Base-by-base conservation (phyloP, 2,113 vertebrate genomes). In the Maccullochella peelii region DNA sequence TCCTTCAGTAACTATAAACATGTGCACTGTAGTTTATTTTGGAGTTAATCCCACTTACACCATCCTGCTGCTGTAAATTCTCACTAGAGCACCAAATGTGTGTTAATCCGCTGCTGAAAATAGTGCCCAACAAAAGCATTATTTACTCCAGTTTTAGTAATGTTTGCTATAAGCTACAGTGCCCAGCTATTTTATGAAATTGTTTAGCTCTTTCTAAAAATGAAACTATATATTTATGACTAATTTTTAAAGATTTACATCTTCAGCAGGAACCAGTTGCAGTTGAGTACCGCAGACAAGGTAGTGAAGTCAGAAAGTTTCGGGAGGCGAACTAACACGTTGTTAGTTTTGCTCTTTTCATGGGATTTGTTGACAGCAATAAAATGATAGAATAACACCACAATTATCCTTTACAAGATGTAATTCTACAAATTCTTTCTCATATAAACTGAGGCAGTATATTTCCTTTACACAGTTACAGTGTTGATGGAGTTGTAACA, bases 401-500 rank as follows among this genome's bases (percentile, higher is more conserved):
- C 2, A 59, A 21, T 59, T 20, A 47, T 18, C 10, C 16, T 42
- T 63, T 75, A 50, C 72, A 74, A 6, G 1, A 4, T 23, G 10
- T n/a, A 58, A 62, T 75, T 21, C 33, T 38, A 65, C 38, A 18
- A 63, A 50, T 57, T 55, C 16, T 57, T 68, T 62, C 38, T 20
- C 15, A 10, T n/a, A 33, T 8, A 47, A 59, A 30, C 11, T 36
- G 40, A 69, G 16, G 8, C 6, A 55, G 8, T 58, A 42, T 25
- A 25, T 25, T 73, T 79, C 49, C 67, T 74, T 25, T 58, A 11
- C 16, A 27, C 27, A 47, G 8, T 59, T 65, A 36, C 21, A n/a
- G 18, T 65, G 63, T 8, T 58, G 58, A 49, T 77, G 68, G 27
- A 55, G 65, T 49, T 77, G 7, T 76, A 50, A 50, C 70, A 80